Base-by-base conservation (phyloP, 2,888 invertebrate genomes). In the Hypena proboscidalis region DNA sequence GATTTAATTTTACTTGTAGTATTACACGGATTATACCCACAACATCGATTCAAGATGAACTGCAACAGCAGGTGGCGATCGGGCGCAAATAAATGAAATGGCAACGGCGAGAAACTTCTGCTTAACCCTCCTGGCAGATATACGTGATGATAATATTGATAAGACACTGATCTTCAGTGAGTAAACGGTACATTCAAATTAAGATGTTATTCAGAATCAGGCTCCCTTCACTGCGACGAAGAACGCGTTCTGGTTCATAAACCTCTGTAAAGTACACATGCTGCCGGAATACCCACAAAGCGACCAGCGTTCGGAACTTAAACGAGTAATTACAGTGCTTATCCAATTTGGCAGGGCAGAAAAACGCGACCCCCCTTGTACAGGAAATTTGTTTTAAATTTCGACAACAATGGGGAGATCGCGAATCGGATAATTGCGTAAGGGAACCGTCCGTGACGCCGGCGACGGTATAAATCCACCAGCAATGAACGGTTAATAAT, bases 301-400 rank as follows among this genome's bases (percentile, higher is more conserved):
- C 77, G 73, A 81, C 80, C 73, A 66, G 68, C 74, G 74, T 74
- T 74, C 76, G 67, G 66, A 77, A 79, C 68, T 83, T 82, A 83
- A 86, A 82, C 82, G 82, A 80, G 77, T 87, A 88, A 90, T 90
- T 89, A 86, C 83, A 80, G 86, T 87, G 83, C 84, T 90, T 89
- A 90, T 87, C 88, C 90, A 90, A 89, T 90, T 90, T 88, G 85
- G 85, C 83, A 77, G 80, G 78, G 80, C 82, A 85, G 84, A 87
- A 88, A 88, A 89, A 89, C 77, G 78, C 85, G 89, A 85, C 90
- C 89, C 81, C 85, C 85, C 84, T 80, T 77, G 78, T 74, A 82
- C 83, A 85, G 86, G 86, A 88, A 90, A 90, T 90, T 90, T 90
- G 90, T 90, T 90, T 90, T 85, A 88, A 90, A 89, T 86, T 89